Evolutionary conservation across 2,888 invertebrate genomes (phyloP).

Genomic region (Tetheella fluctuosa): DNA sequence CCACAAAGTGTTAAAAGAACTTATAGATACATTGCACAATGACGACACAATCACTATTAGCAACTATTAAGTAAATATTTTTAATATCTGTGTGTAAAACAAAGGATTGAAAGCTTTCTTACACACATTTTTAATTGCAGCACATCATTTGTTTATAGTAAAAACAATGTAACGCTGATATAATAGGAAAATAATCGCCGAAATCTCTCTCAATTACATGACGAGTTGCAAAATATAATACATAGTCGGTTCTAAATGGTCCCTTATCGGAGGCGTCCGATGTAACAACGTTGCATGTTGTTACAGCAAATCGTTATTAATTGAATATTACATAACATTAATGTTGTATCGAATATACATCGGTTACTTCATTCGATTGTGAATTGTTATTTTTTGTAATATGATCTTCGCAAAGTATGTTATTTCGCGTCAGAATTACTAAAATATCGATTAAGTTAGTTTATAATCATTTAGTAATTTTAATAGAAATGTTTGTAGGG

Average conservation of each 20-base stretch:
- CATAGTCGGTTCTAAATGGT: conserved; percentile 5
- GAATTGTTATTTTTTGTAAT: conserved; percentile 13
- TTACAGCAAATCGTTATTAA: conserved; percentile 47
- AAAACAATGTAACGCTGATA: conserved; percentile 6
- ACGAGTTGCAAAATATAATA: conserved; percentile 10
- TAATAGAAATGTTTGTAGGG: no score
- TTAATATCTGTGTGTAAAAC: not conserved
- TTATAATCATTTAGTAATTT: no score
- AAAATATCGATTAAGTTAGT: not conserved
- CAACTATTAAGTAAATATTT: no score
- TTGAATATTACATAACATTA: conserved; percentile 48
- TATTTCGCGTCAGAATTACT: not conserved
- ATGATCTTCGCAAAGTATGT: not conserved
- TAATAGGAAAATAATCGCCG: conserved; percentile 12
- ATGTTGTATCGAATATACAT: conserved; percentile 25
- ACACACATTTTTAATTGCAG: not conserved
- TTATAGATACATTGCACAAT: no score
- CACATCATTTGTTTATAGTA: conserved; percentile 4
- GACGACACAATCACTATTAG: not conserved
- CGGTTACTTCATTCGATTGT: conserved; percentile 23
- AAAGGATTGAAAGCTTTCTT: conserved; percentile 10
- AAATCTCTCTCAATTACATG: conserved; percentile 8
- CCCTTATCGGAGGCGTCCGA: conserved; percentile 9
- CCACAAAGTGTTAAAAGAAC: no score
- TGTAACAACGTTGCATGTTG: conserved; percentile 47